Base-by-base conservation (phyloP, 2,797 vertebrate species). In the Gymnopithys bicolor region DNA sequence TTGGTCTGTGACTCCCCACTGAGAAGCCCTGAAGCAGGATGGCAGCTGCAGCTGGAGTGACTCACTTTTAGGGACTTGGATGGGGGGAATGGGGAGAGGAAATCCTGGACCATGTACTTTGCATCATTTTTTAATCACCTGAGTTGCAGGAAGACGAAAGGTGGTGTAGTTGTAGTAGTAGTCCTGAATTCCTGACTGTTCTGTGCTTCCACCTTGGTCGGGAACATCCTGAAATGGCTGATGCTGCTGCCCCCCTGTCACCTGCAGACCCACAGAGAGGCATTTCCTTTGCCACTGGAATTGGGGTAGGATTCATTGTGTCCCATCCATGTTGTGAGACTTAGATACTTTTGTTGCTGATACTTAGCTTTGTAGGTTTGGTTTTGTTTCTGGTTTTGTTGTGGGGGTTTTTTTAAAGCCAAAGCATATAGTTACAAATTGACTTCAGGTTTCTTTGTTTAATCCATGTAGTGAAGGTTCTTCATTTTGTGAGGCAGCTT, bases 41-140 rank as follows among this genome's bases (percentile, higher is more conserved):
- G 93, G 96, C 96, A 89, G 93, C 97, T 94, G 97, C 96, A 89
- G 83, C 62, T 67, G 78, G 91, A 97, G 90, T 77, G 66, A 75
- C 84, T 94, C 77, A 11, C 91, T 91, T 79, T 86, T 11, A 89
- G 94, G 88, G 84, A 89, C 96, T 92, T 79, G 51, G 70, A 14
- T 66, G 79, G 89, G 90, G 96, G 95, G 82, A 75, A 13, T 66
- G 79, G 91, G 90, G 96, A 94, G 85, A 75, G 68, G 49, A 71
- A 82, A 64, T 91, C 93, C 55, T 11, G 92, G 96, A 85, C 92
- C 77, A 1, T 60, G 93, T 81, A 52, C 84, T 87, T 88, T 86
- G 94, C 94, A 79, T 95, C 94, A 37, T 96, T 96, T 93, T 90
- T 58, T 90, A 82, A 60, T 71, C 94, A 87, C 80, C 93, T 79